phyloP scores from a whole-genome alignment of 2,888 invertebrate species.

The Rotaria macrura region DNA sequence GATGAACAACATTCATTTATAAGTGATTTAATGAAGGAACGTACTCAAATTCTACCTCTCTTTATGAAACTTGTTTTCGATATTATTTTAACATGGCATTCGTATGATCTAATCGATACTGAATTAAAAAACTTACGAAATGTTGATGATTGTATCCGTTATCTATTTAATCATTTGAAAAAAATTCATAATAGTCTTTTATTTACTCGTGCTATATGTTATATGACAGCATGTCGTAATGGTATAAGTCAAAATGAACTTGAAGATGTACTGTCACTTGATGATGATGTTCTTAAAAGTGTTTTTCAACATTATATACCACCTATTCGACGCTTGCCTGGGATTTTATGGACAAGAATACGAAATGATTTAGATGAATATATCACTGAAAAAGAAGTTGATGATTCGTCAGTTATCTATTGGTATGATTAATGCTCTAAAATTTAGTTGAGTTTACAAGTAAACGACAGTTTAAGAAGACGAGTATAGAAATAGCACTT shows the following conservation, averaged over 20 bases:
- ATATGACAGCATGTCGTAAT: conserved; percentile 22
- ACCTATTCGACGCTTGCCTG: conserved; percentile 27
- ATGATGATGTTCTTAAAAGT: conserved; percentile 31
- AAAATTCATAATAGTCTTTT: conserved; percentile 15
- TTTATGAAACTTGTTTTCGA: conserved; percentile 29
- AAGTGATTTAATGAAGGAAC: background rate
- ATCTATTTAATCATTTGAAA: conserved; percentile 18
- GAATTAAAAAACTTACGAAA: background rate
- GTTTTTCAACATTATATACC: conserved; percentile 32
- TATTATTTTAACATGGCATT: conserved; percentile 28
- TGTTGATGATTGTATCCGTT: conserved; percentile 16
- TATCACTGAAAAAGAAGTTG: conserved; percentile 25
- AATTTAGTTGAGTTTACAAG: too few species aligned
- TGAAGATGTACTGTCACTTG: conserved; percentile 29
- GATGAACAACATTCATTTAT: conserved; percentile 5
- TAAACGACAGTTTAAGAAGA: too few species aligned
- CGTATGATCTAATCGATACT: conserved; percentile 10
- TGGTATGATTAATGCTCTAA: background rate
- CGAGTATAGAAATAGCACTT: too few species aligned
- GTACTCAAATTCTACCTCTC: background rate
- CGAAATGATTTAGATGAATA: conserved; percentile 30
- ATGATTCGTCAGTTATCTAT: conserved; percentile 24
- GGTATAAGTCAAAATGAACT: conserved; percentile 29
- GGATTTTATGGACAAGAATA: conserved; percentile 27
- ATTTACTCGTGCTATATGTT: conserved; percentile 22